Evolutionary conservation across 2,113 vertebrate species (phyloP).

Genomic region (Capra hircus): DNA sequence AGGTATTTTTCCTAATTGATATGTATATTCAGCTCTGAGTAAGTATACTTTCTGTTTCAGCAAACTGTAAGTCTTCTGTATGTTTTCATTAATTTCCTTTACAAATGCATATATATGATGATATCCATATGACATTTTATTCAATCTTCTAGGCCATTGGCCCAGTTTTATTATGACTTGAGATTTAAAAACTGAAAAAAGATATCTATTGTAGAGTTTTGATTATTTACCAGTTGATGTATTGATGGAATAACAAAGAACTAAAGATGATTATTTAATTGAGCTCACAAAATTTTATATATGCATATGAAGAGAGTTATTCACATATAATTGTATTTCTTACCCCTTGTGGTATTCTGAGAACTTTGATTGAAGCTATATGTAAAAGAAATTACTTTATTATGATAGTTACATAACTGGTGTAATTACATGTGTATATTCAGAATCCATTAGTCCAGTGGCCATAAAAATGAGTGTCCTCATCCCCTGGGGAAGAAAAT

Average conservation of each 20-base stretch:
- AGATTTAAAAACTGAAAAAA: not conserved
- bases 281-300: not conserved
- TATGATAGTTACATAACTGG: not conserved
- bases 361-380: not conserved
- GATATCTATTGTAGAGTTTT: not conserved
- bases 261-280: not conserved
- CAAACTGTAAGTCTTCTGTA: not conserved
- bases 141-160: not conserved
- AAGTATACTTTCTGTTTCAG: not conserved
- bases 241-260: not conserved
- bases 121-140: not conserved
- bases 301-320: not conserved
- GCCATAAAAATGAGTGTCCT: not conserved
- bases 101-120: not conserved
- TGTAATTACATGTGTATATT: not conserved
- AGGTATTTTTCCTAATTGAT: not conserved
- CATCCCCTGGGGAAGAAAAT: not conserved
- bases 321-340: not conserved
- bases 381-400: not conserved
- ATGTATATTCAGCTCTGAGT: not conserved
- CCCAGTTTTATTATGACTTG: not conserved
- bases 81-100: not conserved
- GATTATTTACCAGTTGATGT: too few species aligned
- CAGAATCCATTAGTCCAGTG: not conserved
- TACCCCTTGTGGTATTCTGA: not conserved